Evolutionary conservation across 2,888 invertebrate genomes (phyloP), one percentile per base, ranked within the genome.

Genomic region (Resseliella maxima): DNA sequence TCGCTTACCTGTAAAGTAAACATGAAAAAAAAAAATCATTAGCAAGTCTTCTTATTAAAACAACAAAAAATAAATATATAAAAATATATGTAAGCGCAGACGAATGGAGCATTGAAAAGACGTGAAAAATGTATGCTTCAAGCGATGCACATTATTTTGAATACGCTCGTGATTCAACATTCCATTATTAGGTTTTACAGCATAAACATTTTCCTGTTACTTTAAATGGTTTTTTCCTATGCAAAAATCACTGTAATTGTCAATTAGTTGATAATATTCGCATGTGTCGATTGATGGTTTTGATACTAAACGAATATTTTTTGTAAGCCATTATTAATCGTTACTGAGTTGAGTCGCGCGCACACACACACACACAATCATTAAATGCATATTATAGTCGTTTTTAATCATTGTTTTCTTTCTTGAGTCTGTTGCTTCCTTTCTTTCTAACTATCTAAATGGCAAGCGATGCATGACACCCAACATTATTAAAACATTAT

Each of bases 1-100:
- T 72, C 72, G 72, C 72, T 72, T 72, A 72, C 72, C 72, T 72
- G n/a, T 2, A 72, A 72, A 15, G 72, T 31, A n/a, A 59, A 35
- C 31, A 72, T 18, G 18, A 12, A 35, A 72, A 72, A 31, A 72
- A 72, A 35, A 31, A 31, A 72, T 72, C 31, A 72, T 72, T 72
- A 72, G 72, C 72, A 72, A 72, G 31, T 72, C 15, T 31, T 31
- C 72, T 72, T 72, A 72, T 72, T 59, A 59, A 24, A 18, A 59
- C n/a, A 59, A 59, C 5, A 59, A 3, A 18, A 59, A n/a, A 59
- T 24, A 5, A 59, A 59, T 27, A 59, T 24, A n/a, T 24, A 59
- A n/a, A 59, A 8, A 72, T 21, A 72, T 72, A 72, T 31, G 31
- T 72, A 72, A 72, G 31, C 72, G 31, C 31, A 72, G 72, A 72